These are phyloP conservation scores for Vesta saturnalis DNA, from an alignment of 2,888 invertebrate genomes.

Conservation along the genomic window DNA sequence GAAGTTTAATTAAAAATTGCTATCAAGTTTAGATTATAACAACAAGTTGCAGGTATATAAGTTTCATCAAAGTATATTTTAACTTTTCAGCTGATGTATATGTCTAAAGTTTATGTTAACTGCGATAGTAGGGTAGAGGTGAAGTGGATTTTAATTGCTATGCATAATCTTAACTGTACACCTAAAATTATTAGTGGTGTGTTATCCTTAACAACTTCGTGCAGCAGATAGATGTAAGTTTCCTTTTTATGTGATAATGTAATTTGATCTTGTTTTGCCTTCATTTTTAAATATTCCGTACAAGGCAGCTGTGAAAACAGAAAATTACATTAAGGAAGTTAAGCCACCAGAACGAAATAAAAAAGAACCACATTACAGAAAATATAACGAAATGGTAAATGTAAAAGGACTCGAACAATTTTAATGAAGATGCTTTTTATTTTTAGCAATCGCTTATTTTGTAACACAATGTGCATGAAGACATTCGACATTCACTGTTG, in stretches of 20 bases:
- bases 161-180: slow-evolving; percentile 7
- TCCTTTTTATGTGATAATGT: background rate
- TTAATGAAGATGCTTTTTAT: background rate
- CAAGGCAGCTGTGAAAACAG: slow-evolving; percentile 7
- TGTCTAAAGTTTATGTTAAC: slow-evolving; percentile 18
- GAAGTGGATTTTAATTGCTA: slow-evolving; percentile 21
- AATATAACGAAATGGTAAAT: background rate
- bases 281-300: background rate
- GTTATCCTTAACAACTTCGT: background rate
- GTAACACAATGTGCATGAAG: no score
- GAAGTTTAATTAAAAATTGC: slow-evolving; percentile 29
- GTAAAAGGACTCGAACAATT: background rate
- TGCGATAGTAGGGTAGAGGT: slow-evolving; percentile 18
- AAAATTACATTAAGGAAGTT: slow-evolving; percentile 16
- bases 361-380: slow-evolving; percentile 12
- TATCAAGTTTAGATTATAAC: slow-evolving; percentile 20
- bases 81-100: slow-evolving; percentile 15
- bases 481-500: no score
- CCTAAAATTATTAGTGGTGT: background rate
- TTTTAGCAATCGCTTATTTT: background rate
- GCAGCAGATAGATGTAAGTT: background rate
- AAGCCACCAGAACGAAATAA: slow-evolving; percentile 16
- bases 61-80: slow-evolving; percentile 27
- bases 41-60: slow-evolving; percentile 10
- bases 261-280: background rate